These are phyloP conservation scores for Penaeus monodon DNA, from an alignment of 2,888 invertebrate species.

Conservation along the genomic window DNA sequence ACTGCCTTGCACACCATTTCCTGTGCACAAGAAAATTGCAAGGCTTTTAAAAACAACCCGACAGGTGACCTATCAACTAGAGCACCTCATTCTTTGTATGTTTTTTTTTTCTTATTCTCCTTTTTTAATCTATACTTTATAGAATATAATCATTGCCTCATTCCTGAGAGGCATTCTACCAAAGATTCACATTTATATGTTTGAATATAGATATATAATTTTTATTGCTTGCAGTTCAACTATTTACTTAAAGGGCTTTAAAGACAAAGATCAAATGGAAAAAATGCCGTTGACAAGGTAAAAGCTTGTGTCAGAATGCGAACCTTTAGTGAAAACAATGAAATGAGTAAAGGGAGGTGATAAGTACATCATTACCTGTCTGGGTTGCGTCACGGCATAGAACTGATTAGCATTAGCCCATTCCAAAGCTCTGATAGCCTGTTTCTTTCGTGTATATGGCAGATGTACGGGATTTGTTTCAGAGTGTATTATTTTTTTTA, in stretches of 20 bases:
- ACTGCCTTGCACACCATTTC: conserved; percentile 39
- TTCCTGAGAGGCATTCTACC: conserved; percentile 54
- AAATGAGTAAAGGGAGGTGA: background rate
- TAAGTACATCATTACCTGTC: background rate
- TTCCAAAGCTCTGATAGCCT: conserved; percentile 42
- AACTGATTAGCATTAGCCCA: conserved; percentile 36
- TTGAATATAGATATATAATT: conserved; percentile 56
- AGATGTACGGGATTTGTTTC: conserved; percentile 53
- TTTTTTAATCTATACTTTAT: conserved; percentile 46
- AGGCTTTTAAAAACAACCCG: conserved; percentile 27
- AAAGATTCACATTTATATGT: conserved; percentile 59
- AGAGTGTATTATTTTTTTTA: conserved; percentile 61
- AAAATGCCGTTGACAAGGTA: conserved; percentile 1
- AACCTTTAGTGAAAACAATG: background rate
- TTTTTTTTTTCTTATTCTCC: conserved; percentile 8
- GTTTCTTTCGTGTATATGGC: conserved; percentile 46
- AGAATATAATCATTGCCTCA: conserved; percentile 47
- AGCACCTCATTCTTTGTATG: conserved; percentile 42
- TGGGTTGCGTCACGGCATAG: too few relatives aligned
- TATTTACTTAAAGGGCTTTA: conserved; percentile 58
- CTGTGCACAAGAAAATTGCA: conserved; percentile 34
- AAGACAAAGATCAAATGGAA: conserved; percentile 29
- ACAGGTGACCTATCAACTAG: conserved; percentile 33
- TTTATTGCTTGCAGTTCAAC: conserved; percentile 55
- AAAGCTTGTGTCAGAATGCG: conserved; percentile 31